Base-by-base conservation (phyloP, 1,140 invertebrate genomes). In the Eueides isabella region DNA sequence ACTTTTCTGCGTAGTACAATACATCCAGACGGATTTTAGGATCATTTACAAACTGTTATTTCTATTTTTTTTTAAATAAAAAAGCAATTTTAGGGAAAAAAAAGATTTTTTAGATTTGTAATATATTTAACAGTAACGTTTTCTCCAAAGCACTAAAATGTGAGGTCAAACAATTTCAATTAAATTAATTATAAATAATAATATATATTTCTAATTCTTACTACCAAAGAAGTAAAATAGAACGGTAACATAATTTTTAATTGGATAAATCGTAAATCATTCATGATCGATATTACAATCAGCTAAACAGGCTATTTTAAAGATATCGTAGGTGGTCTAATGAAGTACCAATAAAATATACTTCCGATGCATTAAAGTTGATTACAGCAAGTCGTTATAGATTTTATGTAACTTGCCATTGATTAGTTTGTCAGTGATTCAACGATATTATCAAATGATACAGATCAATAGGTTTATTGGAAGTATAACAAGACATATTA, bases 241-340 rank as follows among this genome's bases (percentile, higher is more conserved):
- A 55, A 55, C 26, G 23, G 12, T 19, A 55, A 23, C 48, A 55
- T 55, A 55, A 55, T 55, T 55, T 55, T 55, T 55, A 55, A 55
- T 55, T 55, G 48, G 48, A 55, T 55, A 55, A 55, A 26, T 55
- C 48, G 9, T 55, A 26, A 55, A 55, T 55, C 48, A 26, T 55
- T 55, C 9, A 55, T 23, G 23, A 19, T 55, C 48, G 9, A 55
- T 55, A 55, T 55, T 55, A 55, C 48, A 55, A 55, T 55, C 48
- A 55, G 48, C 48, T 55, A 55, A 55, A 55, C 48, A 55, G 48
- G 48, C 48, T 55, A 55, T 55, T 55, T 67, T 55, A 23, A 38
- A 14, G 35, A 67, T 44, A 67, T 29, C 38, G 66, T 55, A 30
- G 41, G 26, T 55, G 16, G 26, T 48, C 66, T 48, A 67, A 44